Base-by-base conservation (phyloP, 2,888 invertebrate species). In the Archaeoteleia sp. region DNA sequence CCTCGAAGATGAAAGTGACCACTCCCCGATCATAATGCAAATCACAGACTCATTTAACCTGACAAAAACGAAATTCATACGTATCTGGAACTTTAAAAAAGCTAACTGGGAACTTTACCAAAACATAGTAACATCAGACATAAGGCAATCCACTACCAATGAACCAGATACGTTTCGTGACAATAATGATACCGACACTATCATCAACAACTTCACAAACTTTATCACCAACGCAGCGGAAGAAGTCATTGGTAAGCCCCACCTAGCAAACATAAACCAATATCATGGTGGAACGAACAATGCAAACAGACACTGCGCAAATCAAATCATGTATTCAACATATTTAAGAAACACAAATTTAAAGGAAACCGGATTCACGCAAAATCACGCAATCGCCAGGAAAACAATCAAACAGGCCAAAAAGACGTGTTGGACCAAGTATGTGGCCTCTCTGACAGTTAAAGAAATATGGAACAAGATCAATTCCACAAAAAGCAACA, bases 251-350 rank as follows among this genome's bases (percentile, higher is more conserved):
- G 63, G 67, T 1, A 57, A 43, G 35, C 60, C 2, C 43, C 42
- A 4, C 51, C 27, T 1, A 14, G 35, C 20, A 34, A 30, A 23
- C 68, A 48, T 12, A 65, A 53, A 10, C 55, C 51, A 46, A 51
- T 68, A 1, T 67, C 63, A n/a, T 74, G 75, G 72, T 73, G 72
- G 73, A 73, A 70, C 20, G 1, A 54, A 0, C 20, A 67, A 8
- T 67, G 70, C 27, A 13, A 48, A 12, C 13, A 35, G 14, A 54
- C 58, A 0, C 0, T 42, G 2, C 67, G 42, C 29, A 35, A 54
- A 5, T 4, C 13, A 2, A 65, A 70, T 23, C 61, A 67, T 15
- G 65, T 70, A 0, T 61, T 67, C 14, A 66, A 67, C 27, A 42
- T 13, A 20, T 60, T 30, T 5, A 57, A 62, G 54, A 53, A 29